Evolutionary conservation across 2,797 vertebrate species (phyloP), one percentile per base, ranked within the genome.

Genomic region (Rhinella marina): DNA sequence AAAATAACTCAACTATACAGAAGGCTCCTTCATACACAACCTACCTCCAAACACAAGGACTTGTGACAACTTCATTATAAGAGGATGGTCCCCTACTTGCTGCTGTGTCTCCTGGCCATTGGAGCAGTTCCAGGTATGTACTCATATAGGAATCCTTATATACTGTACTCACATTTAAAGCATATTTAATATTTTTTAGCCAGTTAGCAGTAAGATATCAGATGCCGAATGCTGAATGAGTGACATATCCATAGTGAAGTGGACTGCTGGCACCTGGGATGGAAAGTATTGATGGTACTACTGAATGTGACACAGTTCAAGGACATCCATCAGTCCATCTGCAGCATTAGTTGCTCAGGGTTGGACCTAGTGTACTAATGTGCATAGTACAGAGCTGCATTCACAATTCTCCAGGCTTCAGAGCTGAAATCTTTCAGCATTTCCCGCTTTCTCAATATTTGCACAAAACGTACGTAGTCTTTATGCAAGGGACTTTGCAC

Each of bases 71-170:
- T 66, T 57, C 68, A 27, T 13, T 25, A 17, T 0, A 13, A n/a
- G 21, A 85, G 54, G 75, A 88, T 88, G 88, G 59, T 48, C 23
- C 29, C 1, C 48, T 82, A 76, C 29, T 56, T 82, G 83, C 84
- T 88, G 79, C 84, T 88, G n/a, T 68, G 78, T 70, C 25, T 86
- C 9, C 19, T 88, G 68, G 57, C 68, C 59, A 64, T 81, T 21
- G 66, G 27, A 23, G 68, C 17, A 14, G n/a, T 88, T 10, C 27
- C 56, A 7, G 83, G 87, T 88, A 85, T 62, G 82, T 85, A 75
- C 52, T 11, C 14, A 16, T 41, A 59, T 72, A 16, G 7, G 19
- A 6, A 1, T 32, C 17, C 14, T 19, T 17, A 72, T 32, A 72
- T 29, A 66, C 64, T 32, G 32, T 29, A 66, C 64, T 21, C n/a